phyloP scores from a whole-genome alignment of 2,113 vertebrate species.

The Dasyornis broadbenti region DNA sequence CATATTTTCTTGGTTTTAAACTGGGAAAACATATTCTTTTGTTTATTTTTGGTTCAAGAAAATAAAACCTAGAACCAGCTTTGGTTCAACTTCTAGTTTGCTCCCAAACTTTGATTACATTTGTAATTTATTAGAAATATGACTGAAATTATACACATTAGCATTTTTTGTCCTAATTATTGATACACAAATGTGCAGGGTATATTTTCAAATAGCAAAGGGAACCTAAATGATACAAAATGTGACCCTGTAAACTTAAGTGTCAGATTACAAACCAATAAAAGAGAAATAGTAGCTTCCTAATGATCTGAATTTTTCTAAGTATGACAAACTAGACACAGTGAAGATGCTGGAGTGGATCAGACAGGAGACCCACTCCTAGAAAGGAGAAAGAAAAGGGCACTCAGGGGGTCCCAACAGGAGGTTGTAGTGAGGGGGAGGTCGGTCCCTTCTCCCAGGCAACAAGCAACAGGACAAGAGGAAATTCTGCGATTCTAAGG shows the following conservation, averaged over 20 bases:
- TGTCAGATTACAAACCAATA: not conserved
- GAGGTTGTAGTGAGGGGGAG: not conserved
- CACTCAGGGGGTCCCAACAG: not conserved
- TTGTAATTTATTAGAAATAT: not conserved
- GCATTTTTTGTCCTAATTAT: not conserved
- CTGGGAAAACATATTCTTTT: accelerated
- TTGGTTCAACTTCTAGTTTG: not conserved
- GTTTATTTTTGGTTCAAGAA: not conserved
- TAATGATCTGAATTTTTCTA: not conserved
- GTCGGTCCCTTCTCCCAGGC: not conserved
- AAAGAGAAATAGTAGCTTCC: not conserved
- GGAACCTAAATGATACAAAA: not conserved
- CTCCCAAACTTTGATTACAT: not conserved
- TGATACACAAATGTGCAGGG: not conserved
- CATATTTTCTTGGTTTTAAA: not conserved
- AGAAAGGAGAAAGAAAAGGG: not conserved
- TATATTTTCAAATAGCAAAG: not conserved
- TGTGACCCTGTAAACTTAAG: not conserved
- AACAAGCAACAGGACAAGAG: not conserved
- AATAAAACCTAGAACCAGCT: not conserved
- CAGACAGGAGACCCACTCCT: not conserved
- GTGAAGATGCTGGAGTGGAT: not conserved
- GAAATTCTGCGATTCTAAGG: not conserved
- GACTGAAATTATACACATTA: not conserved
- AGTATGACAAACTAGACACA: not conserved